These are phyloP conservation scores for Anguilla megastoma DNA, from an alignment of 2,797 vertebrate species.

Conservation along the genomic window DNA sequence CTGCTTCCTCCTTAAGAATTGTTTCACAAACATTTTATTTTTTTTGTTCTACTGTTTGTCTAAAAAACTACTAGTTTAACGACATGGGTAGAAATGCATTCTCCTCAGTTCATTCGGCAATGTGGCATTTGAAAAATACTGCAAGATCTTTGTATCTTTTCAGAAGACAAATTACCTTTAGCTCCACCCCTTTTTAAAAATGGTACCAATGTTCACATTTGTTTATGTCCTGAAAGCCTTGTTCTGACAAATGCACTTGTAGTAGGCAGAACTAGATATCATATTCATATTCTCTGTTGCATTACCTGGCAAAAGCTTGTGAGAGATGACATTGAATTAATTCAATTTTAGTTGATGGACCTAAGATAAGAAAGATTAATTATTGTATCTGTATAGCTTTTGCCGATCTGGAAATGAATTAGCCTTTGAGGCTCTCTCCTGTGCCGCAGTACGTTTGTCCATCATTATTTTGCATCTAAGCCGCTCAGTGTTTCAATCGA, in stretches of 20 bases:
- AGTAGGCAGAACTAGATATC: background rate
- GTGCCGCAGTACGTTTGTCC: no score
- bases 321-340: background rate
- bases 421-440: background rate
- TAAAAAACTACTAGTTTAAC: background rate
- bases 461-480: background rate
- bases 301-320: conserved; percentile 13
- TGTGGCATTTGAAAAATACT: background rate
- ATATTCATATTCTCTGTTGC: background rate
- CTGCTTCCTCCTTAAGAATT: background rate
- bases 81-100: background rate
- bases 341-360: conserved; percentile 15
- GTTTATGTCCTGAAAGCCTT: background rate
- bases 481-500: background rate
- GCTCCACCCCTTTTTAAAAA: background rate
- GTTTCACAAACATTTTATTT: background rate
- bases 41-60: background rate
- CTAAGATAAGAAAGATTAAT: conserved; percentile 3
- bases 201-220: background rate
- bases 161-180: background rate
- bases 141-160: background rate
- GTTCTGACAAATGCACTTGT: background rate
- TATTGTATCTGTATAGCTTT: background rate
- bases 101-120: background rate
- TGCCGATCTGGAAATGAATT: background rate